These are phyloP conservation scores for Bellardia bayeri DNA, from an alignment of 2,888 invertebrate species.

Conservation along the genomic window DNA sequence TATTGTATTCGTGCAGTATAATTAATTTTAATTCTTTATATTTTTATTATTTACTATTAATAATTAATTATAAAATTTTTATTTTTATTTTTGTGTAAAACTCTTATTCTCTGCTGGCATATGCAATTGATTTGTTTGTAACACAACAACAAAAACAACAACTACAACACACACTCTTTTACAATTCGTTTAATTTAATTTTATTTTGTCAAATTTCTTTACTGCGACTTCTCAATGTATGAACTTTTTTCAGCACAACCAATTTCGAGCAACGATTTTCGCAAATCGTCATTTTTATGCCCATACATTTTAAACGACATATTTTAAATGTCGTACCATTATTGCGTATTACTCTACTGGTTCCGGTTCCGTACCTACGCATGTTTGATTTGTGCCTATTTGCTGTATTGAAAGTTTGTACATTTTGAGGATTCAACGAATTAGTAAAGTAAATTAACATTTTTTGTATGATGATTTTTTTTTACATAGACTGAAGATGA, in stretches of 20 bases:
- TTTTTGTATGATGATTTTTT: conserved; percentile 78
- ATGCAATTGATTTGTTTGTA: conserved; percentile 72
- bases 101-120: conserved; percentile 73
- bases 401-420: conserved; percentile 46
- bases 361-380: too few relatives aligned
- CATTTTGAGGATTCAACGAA: conserved; percentile 71
- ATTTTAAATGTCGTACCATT: conserved; percentile 62
- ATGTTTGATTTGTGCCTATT: background rate
- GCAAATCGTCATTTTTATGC: background rate
- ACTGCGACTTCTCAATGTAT: conserved; percentile 69
- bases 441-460: conserved; percentile 67
- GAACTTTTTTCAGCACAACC: conserved; percentile 31
- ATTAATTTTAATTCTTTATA: conserved; percentile 61
- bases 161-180: conserved; percentile 36
- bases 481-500: conserved; percentile 81
- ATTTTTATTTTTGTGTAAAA: conserved; percentile 67
- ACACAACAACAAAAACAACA: conserved; percentile 35
- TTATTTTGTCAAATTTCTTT: conserved; percentile 54
- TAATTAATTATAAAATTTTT: conserved; percentile 56
- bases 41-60: conserved; percentile 57
- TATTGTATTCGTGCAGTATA: conserved; percentile 57
- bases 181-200: conserved; percentile 70
- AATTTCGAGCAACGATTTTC: background rate
- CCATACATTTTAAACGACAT: conserved; percentile 27
- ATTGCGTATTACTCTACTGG: background rate